Conservation (phyloP, 1,140 invertebrate species). For the Penaeus chinensis region DNA sequence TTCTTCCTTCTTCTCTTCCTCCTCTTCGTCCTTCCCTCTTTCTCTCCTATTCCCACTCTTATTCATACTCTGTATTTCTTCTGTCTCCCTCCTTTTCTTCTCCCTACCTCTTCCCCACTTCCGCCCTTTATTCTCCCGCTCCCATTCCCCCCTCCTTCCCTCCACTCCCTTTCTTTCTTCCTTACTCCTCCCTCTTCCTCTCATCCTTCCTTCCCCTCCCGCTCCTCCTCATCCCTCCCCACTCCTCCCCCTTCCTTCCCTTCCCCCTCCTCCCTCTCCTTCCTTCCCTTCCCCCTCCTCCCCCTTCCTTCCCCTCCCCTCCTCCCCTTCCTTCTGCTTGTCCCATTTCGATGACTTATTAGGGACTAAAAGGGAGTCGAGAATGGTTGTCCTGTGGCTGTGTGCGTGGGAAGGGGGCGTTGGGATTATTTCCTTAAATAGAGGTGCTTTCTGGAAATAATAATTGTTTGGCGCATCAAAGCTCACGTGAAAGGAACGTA, state of each 20-base stretch:
- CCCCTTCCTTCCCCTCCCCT: background rate
- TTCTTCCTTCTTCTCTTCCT: background rate
- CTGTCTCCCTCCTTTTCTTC: background rate
- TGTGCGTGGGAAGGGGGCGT: too few species aligned
- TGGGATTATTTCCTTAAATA: too few species aligned
- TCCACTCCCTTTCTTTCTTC: background rate
- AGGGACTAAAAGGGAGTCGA: too few species aligned
- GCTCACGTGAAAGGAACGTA: too few species aligned
- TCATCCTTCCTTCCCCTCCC: background rate
- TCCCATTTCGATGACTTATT: background rate
- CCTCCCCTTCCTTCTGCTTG: background rate
- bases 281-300: background rate
- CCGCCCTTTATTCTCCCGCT: background rate
- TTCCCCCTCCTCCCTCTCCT: background rate
- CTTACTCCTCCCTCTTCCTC: background rate
- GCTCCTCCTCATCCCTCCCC: background rate
- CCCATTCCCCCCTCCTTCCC: background rate
- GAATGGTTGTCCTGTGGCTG: too few species aligned
- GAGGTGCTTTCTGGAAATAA: too few species aligned
- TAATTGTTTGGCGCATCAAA: too few species aligned
- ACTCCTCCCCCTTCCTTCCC: background rate
- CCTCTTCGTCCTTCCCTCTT: background rate
- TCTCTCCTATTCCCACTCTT: too few species aligned
- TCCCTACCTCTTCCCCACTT: background rate
- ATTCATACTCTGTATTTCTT: background rate